phyloP scores from a whole-genome alignment of 2,888 invertebrate species.

The Priocnemis perturbator region DNA sequence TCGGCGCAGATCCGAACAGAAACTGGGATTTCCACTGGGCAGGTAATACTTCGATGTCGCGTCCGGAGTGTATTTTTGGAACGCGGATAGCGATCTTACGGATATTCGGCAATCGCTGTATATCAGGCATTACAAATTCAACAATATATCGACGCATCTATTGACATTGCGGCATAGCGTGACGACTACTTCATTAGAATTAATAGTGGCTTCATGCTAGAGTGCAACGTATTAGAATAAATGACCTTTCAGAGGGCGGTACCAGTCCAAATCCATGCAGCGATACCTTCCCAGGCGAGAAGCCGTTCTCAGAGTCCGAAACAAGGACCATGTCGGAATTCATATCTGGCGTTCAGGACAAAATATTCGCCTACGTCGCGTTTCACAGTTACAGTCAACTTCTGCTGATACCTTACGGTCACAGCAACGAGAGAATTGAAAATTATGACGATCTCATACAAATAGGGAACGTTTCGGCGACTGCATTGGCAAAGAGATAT shows the following conservation, averaged over 20 bases:
- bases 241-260: slow-evolving; percentile 75
- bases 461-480: slow-evolving; percentile 77
- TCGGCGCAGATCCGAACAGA: slow-evolving; percentile 86
- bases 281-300: slow-evolving; percentile 82
- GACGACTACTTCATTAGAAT: not conserved
- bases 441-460: slow-evolving; percentile 78
- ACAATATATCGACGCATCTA: too few relatives aligned
- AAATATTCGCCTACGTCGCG: slow-evolving; percentile 81
- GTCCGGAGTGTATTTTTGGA: slow-evolving; percentile 7
- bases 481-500: slow-evolving; percentile 77
- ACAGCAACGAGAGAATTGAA: slow-evolving; percentile 77
- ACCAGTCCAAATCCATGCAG: slow-evolving; percentile 78
- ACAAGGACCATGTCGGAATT: slow-evolving; percentile 78
- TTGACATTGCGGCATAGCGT: too few relatives aligned
- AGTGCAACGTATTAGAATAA: not conserved
- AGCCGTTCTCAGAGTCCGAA: slow-evolving; percentile 84
- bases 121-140: not conserved
- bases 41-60: too few relatives aligned
- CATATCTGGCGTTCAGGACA: slow-evolving; percentile 75
- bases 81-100: not conserved
- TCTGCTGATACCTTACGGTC: slow-evolving; percentile 83
- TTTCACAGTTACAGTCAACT: slow-evolving; percentile 86
- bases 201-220: not conserved
- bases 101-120: not conserved
- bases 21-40: slow-evolving; percentile 86